phyloP scores from a whole-genome alignment of 2,797 vertebrate species.

The Pipistrellus pygmaeus region DNA sequence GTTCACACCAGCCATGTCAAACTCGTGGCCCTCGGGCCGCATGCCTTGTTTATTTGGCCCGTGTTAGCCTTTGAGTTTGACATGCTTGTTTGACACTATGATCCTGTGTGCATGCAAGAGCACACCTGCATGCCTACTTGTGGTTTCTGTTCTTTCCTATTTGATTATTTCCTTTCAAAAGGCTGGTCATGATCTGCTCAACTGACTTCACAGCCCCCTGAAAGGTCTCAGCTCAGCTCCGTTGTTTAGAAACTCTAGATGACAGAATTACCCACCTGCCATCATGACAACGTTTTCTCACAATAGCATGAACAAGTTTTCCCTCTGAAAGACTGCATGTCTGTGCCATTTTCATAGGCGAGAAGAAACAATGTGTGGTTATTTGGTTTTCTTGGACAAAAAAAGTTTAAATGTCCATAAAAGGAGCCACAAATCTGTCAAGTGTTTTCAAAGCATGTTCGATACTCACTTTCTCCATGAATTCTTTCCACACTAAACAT shows the following conservation, averaged over 20 bases:
- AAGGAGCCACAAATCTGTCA: conserved; percentile 47
- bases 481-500: neutral
- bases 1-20: neutral
- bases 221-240: neutral
- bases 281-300: neutral
- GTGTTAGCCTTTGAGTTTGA: too few relatives aligned
- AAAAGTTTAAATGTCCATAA: conserved; percentile 19
- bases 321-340: neutral
- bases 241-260: neutral
- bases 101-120: neutral
- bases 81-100: neutral
- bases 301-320: neutral
- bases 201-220: neutral
- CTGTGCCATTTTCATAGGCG: neutral
- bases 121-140: too few relatives aligned
- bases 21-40: too few relatives aligned
- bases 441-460: conserved; percentile 9
- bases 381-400: conserved; percentile 35
- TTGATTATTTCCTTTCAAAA: neutral
- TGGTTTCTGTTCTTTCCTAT: neutral
- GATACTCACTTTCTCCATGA: conserved; percentile 9
- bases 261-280: neutral
- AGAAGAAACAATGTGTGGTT: conserved; percentile 1
- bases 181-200: neutral
- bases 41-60: too few relatives aligned